phyloP scores from a whole-genome alignment of 2,113 vertebrate genomes.

The Gallinago paraguaiae region DNA sequence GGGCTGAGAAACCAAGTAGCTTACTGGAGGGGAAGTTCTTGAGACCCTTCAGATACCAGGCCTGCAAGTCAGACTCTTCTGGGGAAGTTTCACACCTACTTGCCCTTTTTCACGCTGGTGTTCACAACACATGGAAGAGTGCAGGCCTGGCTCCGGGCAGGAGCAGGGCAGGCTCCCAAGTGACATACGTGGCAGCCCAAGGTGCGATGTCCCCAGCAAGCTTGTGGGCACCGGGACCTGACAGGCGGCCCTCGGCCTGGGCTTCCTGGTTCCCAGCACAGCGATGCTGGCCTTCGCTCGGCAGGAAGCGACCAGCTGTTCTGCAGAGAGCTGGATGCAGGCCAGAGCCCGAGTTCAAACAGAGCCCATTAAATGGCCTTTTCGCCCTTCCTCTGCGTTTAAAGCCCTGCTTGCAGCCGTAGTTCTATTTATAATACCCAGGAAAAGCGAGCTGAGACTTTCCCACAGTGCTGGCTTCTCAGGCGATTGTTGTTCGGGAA shows the following conservation, averaged over 20 bases:
- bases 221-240: rapidly evolving
- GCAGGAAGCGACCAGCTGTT: conserved; percentile 57
- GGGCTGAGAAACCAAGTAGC: not conserved
- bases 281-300: rapidly evolving
- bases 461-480: conserved; percentile 55
- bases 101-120: rapidly evolving
- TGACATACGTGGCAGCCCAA: rapidly evolving
- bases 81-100: not conserved
- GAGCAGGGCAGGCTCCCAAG: rapidly evolving
- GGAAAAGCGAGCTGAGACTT: conserved; percentile 64
- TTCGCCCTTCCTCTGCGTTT: not conserved
- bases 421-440: conserved; percentile 68
- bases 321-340: not conserved
- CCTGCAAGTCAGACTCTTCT: not conserved
- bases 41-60: not conserved
- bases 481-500: conserved; percentile 54
- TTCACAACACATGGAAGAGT: rapidly evolving
- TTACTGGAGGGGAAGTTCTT: not conserved
- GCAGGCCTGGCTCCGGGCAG: rapidly evolving
- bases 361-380: conserved; percentile 37
- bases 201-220: rapidly evolving
- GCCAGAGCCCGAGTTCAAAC: conserved; percentile 53
- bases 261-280: not conserved
- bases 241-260: not conserved
- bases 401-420: conserved; percentile 7